Evolutionary conservation across 2,888 invertebrate genomes (phyloP), one percentile per base, ranked within the genome.

Genomic region (Halocaridina rubra): DNA sequence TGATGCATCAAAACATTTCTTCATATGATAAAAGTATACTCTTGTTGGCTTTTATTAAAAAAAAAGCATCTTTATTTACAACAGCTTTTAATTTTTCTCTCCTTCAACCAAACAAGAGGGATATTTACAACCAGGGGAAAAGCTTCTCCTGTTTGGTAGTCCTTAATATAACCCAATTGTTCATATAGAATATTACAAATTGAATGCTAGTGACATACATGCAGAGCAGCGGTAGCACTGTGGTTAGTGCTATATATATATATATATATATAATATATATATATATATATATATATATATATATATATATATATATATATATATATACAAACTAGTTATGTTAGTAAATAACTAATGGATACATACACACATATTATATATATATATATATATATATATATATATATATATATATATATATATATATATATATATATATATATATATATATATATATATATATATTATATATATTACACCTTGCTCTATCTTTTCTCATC

Each of bases 241-340:
- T n/a, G n/a, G n/a, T n/a, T n/a, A n/a, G n/a, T n/a, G n/a, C 7
- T 39, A 39, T 39, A 39, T 39, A 39, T 39, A 39, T 39, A 39
- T 39, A 39, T 39, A 39, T 39, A 39, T 39, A 39, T 39, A 39
- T 39, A 39, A 39, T 39, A 39, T 39, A 39, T 39, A 39, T 61
- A 1, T 61, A 61, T 61, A 61, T 61, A 61, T 61, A 61, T 61
- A 61, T 61, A 61, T 61, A 61, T 61, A 61, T 61, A 61, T n/a
- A 61, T 61, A 61, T 61, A 61, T 61, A n/a, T 61, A 61, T 61
- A 61, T 61, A 61, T 19, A 19, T 19, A 61, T 19, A 61, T 0
- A n/a, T 2, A 19, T 2, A n/a, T 1, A 61, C 1, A n/a, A 19
- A n/a, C 5, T 39, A 13, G 5, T 5, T 39, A 39, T 39, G 13